Base-by-base conservation (phyloP, 2,113 vertebrate genomes). In the Anarhynchus alexandrinus region DNA sequence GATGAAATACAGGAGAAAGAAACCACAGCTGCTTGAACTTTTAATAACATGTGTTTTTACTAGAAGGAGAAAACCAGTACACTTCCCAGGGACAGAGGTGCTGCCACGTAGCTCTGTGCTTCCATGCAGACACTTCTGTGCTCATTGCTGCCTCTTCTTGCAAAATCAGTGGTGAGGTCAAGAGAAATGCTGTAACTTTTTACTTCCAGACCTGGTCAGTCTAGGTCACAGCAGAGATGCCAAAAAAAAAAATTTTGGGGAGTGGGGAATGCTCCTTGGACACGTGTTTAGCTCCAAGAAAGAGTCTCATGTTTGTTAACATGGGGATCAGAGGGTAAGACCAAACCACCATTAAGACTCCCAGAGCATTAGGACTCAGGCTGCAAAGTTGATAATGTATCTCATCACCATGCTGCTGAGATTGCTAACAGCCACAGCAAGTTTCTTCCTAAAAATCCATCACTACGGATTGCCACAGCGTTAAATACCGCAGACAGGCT, bases 11-110 rank as follows among this genome's bases (percentile, higher is more conserved):
- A 58, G 43, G 65, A 65, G 42, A 55, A 82, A 65, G 59, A 84
- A 87, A 82, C 58, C 47, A 71, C 66, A 82, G 71, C 84, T 95
- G 74, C 71, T 88, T 86, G 71, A 91, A 74, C 29, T 94, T 93
- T 42, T 82, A 93, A 80, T 79, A 93, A 85, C 1, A 2, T 57
- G 13, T 18, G 10, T 32, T 95, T 91, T 93, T 70, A 87, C 82
- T 95, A 69, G 76, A 92, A 90, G 40, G 78, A 91, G 62, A 82
- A 90, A 80, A 72, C 7, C 58, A 80, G 29, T 22, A 27, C 32
- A 5, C 29, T 58, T 90, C 66, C 62, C 73, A 79, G 65, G 52
- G 81, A 82, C 67, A 73, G 71, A 83, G 38, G 18, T 61, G 72
- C 36, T 40, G 40, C n/a, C 54, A 58, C 4, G 0, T 8, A 72